Base-by-base conservation (phyloP, 1,140 invertebrate genomes). In the Bilobella aurantiaca region DNA sequence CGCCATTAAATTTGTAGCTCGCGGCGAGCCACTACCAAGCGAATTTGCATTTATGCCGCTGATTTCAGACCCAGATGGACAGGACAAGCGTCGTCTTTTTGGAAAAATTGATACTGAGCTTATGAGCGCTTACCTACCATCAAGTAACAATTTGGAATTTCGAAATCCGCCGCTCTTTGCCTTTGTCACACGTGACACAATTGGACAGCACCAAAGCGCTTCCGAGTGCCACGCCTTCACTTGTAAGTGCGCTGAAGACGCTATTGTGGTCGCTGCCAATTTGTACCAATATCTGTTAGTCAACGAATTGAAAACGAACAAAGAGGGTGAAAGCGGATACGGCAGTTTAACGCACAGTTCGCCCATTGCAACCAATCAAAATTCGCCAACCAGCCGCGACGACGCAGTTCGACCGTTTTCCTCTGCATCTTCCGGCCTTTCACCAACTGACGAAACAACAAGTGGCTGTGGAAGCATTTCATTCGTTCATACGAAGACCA, bases 201-300 rank as follows among this genome's bases (percentile, higher is more conserved):
- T 8, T 1, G 85, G 87, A 1, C 87, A 86, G 73, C 78, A 93
- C 57, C 89, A 93, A 77, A n/a, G n/a, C n/a, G 49, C 25, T 5
- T 53, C 49, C 14, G 8, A 53, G 12, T 94, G 91, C 76, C 91
- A 95, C 78, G 91, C 87, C 18, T 95, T 93, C 78, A 87, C 90
- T 64, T 94, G 91, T 78, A 71, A 86, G 57, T 76, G 78, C 32
- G 73, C 89, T 16, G 90, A 93, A 77, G 90, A 93, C 75, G 90
- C 91, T 27, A 87, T 94, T 30, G 88, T 90, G 0, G 89, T 93
- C 64, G 91, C 91, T 0, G 90, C 90, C 5, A 93, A 90, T 59
- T 79, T 93, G 53, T 93, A 93, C 77, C 87, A 91, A 75, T 89
- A 88, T 0, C 78, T 93, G 58, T 84, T 93, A 76, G 59, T 42